phyloP scores from a whole-genome alignment of 37 sponge, comb jelly and placozoan species.

The Sycon ciliatum region DNA sequence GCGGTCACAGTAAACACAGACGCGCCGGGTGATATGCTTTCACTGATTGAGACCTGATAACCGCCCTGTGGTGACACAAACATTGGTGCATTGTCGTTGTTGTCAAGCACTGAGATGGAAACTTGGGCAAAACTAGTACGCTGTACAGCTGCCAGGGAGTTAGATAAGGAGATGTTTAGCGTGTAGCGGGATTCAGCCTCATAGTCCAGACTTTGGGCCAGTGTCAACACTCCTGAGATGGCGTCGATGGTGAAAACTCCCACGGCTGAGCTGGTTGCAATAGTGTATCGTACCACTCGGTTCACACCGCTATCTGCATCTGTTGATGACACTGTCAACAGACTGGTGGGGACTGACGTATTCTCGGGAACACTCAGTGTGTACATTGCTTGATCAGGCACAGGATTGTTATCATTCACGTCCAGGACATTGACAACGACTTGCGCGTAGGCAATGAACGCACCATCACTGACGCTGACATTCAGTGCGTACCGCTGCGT shows the following conservation, averaged over 20 bases:
- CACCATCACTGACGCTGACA: too few species aligned
- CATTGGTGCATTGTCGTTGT: constrained; percentile 59
- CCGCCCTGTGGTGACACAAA: constrained; percentile 32
- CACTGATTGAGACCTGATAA: constrained; percentile 30
- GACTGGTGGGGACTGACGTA: neutral
- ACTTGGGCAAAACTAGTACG: constrained; percentile 1
- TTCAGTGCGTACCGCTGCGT: too few species aligned
- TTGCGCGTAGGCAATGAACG: too few species aligned
- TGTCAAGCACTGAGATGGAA: constrained; percentile 21
- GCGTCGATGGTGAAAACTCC: constrained; percentile 22
- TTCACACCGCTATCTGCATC: constrained; percentile 37
- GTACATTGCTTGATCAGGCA: neutral
- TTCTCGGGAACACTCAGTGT: constrained; percentile 5
- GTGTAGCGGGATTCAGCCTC: neutral
- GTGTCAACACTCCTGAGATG: constrained; percentile 15
- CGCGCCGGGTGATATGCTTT: constrained; percentile 19
- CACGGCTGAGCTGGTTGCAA: neutral
- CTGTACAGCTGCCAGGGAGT: neutral
- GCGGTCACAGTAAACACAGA: constrained; percentile 33
- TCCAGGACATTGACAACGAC: constrained; percentile 13
- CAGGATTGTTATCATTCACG: constrained; percentile 18
- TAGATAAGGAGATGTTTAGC: neutral
- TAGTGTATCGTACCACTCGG: constrained; percentile 5
- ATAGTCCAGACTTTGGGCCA: constrained; percentile 11
- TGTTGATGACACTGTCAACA: constrained; percentile 19